phyloP scores from a whole-genome alignment of 2,113 vertebrate species.

The Protomyctophum bolini region DNA sequence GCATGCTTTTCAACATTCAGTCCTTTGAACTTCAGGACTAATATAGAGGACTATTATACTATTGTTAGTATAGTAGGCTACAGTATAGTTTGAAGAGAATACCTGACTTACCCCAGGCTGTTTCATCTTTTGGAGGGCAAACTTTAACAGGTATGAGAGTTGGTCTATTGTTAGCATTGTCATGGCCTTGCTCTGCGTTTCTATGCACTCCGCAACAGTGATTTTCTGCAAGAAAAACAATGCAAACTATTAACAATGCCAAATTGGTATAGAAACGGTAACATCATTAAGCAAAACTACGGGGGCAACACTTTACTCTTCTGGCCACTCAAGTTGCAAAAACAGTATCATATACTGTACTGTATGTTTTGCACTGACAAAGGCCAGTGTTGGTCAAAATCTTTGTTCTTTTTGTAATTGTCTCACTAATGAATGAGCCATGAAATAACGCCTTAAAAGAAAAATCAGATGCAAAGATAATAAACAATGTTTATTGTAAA shows the following conservation, averaged over 20 bases:
- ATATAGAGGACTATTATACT: too few species aligned
- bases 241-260: slow-evolving; percentile 4
- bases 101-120: slow-evolving; percentile 93
- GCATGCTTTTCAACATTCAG: too few species aligned
- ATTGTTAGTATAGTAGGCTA: too few species aligned
- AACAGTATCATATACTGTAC: background rate
- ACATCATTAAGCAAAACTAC: background rate
- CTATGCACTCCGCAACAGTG: slow-evolving; percentile 98
- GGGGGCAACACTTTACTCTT: too few species aligned
- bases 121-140: slow-evolving; percentile 99
- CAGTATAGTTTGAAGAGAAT: background rate
- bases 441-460: too few species aligned
- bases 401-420: too few species aligned
- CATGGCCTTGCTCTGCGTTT: slow-evolving; percentile 99
- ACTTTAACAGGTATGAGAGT: slow-evolving; percentile 97
- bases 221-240: slow-evolving; percentile 87
- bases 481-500: background rate
- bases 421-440: too few species aligned
- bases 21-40: too few species aligned
- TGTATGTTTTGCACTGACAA: too few species aligned
- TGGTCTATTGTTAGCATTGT: slow-evolving; percentile 97
- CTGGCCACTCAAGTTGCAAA: background rate
- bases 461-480: background rate
- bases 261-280: background rate
- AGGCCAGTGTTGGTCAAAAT: too few species aligned